A percentile compares a stretch with the other conserved stretches of the same genome.
These are phyloP conservation scores for Melanostoma scalare DNA, from an alignment of 2,888 invertebrate species.

Conservation along the genomic window DNA sequence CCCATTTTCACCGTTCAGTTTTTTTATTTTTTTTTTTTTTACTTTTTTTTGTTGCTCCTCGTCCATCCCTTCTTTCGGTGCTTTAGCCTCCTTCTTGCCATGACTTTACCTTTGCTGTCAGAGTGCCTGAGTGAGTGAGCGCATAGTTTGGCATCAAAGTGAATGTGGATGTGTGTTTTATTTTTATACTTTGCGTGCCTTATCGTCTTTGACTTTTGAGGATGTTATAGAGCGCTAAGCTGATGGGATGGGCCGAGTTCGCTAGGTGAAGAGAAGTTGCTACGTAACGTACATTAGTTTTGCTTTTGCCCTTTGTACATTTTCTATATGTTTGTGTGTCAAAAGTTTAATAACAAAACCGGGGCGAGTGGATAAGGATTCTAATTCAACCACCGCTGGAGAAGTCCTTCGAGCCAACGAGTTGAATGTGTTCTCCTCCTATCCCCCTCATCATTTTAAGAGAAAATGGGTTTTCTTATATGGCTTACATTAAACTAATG, in stretches of 20 bases:
- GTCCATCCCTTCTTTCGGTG: slow-evolving; percentile 24
- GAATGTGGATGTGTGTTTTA: slow-evolving; percentile 51
- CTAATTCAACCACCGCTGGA: slow-evolving; percentile 48
- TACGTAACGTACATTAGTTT: slow-evolving; percentile 49
- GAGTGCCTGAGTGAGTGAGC: slow-evolving; percentile 35
- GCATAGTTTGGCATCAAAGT: slow-evolving; percentile 26
- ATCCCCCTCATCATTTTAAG: neutral
- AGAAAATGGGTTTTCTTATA: slow-evolving; percentile 61
- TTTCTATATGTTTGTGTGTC: slow-evolving; percentile 31
- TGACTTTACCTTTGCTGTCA: slow-evolving; percentile 55
- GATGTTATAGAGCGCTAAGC: slow-evolving; percentile 63
- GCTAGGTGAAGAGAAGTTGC: slow-evolving; percentile 17
- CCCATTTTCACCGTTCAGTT: slow-evolving; percentile 39
- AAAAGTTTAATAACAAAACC: slow-evolving; percentile 69
- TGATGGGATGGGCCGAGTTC: slow-evolving; percentile 41
- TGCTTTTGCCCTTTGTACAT: slow-evolving; percentile 52
- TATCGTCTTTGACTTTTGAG: slow-evolving; percentile 73
- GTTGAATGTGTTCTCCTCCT: neutral
- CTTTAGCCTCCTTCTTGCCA: slow-evolving; percentile 34
- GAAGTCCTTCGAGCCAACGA: slow-evolving; percentile 9
- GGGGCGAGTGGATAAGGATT: slow-evolving; percentile 66
- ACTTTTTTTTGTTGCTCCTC: neutral
- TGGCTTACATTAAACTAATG: slow-evolving; percentile 73
- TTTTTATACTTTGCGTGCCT: slow-evolving; percentile 72
- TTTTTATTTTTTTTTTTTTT: slow-evolving; percentile 10